Conservation (phyloP, 2,888 invertebrate genomes). For the Liopterus haemorrhoidalis region DNA sequence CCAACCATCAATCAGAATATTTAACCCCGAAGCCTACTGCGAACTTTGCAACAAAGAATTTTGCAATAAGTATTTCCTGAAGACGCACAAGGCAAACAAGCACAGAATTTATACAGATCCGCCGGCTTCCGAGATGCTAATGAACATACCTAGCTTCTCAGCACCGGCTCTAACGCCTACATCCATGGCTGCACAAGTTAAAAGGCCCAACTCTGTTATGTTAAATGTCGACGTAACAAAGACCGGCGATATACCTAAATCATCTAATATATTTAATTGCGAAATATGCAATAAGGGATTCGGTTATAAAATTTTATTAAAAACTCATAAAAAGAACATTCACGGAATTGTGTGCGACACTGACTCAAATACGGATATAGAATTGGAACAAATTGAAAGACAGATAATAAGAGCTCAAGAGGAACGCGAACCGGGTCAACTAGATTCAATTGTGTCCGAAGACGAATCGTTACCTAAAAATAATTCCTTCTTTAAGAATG, state of each 20-base stretch:
- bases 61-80: slow-evolving; percentile 96
- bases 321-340: slow-evolving; percentile 62
- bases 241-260: no score
- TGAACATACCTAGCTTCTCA: slow-evolving; percentile 40
- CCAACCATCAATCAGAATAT: slow-evolving; percentile 66
- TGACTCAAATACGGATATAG: slow-evolving; percentile 23
- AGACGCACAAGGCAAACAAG: slow-evolving; percentile 96
- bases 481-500: slow-evolving; percentile 10
- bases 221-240: slow-evolving; percentile 20
- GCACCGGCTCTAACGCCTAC: background rate
- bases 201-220: no score
- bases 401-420: slow-evolving; percentile 5
- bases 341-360: slow-evolving; percentile 51
- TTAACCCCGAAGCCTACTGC: slow-evolving; percentile 96
- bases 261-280: no score
- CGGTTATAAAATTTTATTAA: slow-evolving; percentile 64
- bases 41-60: slow-evolving; percentile 97
- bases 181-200: slow-evolving; percentile 11
- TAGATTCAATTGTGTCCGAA: background rate
- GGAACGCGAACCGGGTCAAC: slow-evolving; percentile 9
- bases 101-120: slow-evolving; percentile 75
- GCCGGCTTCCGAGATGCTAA: slow-evolving; percentile 34
- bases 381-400: background rate
- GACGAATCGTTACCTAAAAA: background rate
- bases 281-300: slow-evolving; percentile 70